Base-by-base conservation (phyloP, 2,888 invertebrate genomes). In the Kuschelorhynchus macadamiae region DNA sequence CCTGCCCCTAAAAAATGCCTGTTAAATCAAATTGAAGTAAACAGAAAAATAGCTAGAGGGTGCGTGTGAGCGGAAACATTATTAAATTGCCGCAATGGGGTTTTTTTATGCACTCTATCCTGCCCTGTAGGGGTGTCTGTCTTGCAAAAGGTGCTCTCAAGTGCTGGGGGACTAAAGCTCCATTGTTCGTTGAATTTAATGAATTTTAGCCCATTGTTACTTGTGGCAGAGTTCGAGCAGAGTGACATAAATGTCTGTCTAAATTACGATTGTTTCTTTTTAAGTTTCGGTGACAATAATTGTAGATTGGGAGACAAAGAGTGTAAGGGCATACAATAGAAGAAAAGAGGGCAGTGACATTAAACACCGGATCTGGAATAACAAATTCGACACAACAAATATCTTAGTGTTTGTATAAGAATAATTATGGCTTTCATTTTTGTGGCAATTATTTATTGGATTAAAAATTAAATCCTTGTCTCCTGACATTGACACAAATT, bases 61-160 rank as follows among this genome's bases (percentile, higher is more conserved):
- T 62, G 62, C 62, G 62, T 62, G 62, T 32, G 55, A 62, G 62
- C 60, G 69, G 65, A 78, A 78, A 79, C 81, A 80, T 80, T 81
- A 81, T 81, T 81, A 81, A 81, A 81, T 81, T 79, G 81, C 78
- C 80, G 81, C 81, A 75, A 75, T 75, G 80, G 80, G 81, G 79
- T 80, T 80, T 80, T n/a, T 69, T 81, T 79, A 78, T 77, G 78
- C 78, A 79, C 78, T 80, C 77, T 77, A 77, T 78, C 76, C 75
- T 69, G 66, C 67, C 72, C 63, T 39, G 20, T 47, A 46, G 63
- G 53, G 59, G 59, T 59, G 47, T 46, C 47, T 59, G 33, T 46
- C 52, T 12, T 7, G 33, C 14, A 11, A 7, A 11, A 30, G 59
- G 66, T 47, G 53, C 47, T 33, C 49, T 68, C 57, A 55, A 68